Evolutionary conservation across 2,797 vertebrate genomes (phyloP).

Genomic region (Phylloscopus collybita): DNA sequence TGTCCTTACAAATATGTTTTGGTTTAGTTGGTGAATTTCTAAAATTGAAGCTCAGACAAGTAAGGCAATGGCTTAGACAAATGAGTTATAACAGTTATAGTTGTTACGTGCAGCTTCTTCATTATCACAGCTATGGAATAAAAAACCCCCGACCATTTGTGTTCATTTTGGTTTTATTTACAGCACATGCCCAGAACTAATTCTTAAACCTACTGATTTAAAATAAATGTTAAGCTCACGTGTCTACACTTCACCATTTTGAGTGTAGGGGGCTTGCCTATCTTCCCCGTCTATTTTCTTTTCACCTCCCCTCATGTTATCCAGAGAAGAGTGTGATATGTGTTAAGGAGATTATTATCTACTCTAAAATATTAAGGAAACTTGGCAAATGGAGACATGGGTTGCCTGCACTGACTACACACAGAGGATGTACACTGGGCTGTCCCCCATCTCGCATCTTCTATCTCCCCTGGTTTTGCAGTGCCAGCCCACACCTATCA

Average conservation of each 20-base stretch:
- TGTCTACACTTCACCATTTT: background rate
- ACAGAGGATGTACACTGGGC: too few relatives aligned
- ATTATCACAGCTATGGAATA: background rate
- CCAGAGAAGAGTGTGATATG: background rate
- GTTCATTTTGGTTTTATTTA: background rate
- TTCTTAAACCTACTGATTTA: background rate
- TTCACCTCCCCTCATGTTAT: background rate
- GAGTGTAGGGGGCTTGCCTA: background rate
- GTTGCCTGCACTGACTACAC: background rate
- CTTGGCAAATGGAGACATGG: background rate
- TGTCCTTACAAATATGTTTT: background rate
- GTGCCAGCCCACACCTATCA: background rate
- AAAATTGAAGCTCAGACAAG: conserved; percentile 8
- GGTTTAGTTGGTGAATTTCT: conserved; percentile 37
- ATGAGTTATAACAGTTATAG: background rate
- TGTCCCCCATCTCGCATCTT: background rate
- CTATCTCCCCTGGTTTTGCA: background rate
- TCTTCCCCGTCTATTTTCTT: background rate
- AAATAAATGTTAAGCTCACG: background rate
- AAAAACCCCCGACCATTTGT: fast-evolving
- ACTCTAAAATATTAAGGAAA: background rate
- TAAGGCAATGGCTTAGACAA: background rate
- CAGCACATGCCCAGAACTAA: background rate
- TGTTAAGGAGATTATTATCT: background rate
- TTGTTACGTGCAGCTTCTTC: background rate